These are phyloP conservation scores for Acomys russatus DNA, from an alignment of 2,797 vertebrate genomes.

Conservation along the genomic window DNA sequence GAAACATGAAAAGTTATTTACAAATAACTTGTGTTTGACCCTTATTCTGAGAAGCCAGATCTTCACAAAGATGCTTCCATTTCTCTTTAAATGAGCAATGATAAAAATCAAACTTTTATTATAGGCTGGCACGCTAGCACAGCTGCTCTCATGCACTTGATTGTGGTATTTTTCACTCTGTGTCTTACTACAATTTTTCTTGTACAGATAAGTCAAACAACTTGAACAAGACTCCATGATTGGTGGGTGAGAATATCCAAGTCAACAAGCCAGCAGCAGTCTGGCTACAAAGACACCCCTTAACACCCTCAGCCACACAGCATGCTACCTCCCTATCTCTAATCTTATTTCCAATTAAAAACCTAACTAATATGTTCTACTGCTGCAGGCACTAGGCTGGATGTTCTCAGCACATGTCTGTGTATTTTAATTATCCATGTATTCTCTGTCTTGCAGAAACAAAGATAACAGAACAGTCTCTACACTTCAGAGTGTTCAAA, in stretches of 20 bases:
- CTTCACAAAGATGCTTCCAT: not conserved
- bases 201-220: constrained; percentile 36
- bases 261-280: not conserved
- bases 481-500: not conserved
- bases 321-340: not conserved
- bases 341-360: constrained; percentile 52
- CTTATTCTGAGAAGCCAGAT: constrained; percentile 5
- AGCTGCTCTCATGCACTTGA: not conserved
- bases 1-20: not conserved
- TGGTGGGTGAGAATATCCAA: not conserved
- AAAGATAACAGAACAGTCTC: not conserved
- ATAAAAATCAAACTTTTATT: constrained; percentile 28
- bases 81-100: not conserved
- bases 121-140: not conserved
- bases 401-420: not conserved
- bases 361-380: not conserved
- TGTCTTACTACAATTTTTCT: constrained; percentile 23
- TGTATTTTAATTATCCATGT: constrained; percentile 19
- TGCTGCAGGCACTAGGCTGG: constrained; percentile 26
- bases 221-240: not conserved
- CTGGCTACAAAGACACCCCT: not conserved
- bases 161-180: not conserved
- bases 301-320: not conserved
- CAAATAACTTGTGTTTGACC: not conserved
- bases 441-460: constrained; percentile 44